A percentile compares a stretch with the other conserved stretches of the same genome.
Evolutionary conservation across 2,888 invertebrate genomes (phyloP).

Genomic region (Dioctria linearis): DNA sequence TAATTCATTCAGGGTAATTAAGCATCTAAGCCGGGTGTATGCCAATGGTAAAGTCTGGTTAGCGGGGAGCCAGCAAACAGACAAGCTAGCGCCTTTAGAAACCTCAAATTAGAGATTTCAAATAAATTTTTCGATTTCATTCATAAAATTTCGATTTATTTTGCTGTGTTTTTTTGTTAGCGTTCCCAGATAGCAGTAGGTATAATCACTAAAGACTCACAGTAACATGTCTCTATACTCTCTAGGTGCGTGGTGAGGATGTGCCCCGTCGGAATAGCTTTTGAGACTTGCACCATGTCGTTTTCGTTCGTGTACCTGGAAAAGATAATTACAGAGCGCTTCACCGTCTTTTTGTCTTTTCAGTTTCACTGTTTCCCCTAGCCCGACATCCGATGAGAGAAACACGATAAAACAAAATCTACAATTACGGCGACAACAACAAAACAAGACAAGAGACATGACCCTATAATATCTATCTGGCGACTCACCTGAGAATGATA

Average conservation of each 20-base stretch:
- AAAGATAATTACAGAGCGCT: conserved; percentile 58
- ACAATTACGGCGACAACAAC: conserved; percentile 45
- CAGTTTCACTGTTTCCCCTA: conserved; percentile 51
- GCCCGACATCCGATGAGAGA: conserved; percentile 45
- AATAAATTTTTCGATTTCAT: conserved; percentile 54
- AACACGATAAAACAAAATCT: conserved; percentile 44
- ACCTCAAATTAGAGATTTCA: conserved; percentile 56
- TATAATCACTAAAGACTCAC: conserved; percentile 16
- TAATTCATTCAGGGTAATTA: conserved; percentile 57
- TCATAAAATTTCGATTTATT: conserved; percentile 57
- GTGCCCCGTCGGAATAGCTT: conserved; percentile 35
- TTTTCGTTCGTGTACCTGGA: conserved; percentile 51
- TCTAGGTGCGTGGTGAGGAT: conserved; percentile 49
- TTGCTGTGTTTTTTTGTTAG: conserved; percentile 14
- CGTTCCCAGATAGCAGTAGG: conserved; percentile 16
- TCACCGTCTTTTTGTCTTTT: conserved; percentile 56
- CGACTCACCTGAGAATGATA: conserved; percentile 41
- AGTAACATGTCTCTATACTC: conserved; percentile 16
- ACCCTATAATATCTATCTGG: conserved; percentile 35
- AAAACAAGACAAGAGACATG: conserved; percentile 36
- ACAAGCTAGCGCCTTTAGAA: conserved; percentile 52
- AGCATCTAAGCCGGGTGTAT: conserved; percentile 25
- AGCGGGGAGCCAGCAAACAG: conserved; percentile 53
- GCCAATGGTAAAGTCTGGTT: conserved; percentile 11
- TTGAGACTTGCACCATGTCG: conserved; percentile 33